Evolutionary conservation across 2,888 invertebrate genomes (phyloP).

Genomic region (Tinea trinotella): DNA sequence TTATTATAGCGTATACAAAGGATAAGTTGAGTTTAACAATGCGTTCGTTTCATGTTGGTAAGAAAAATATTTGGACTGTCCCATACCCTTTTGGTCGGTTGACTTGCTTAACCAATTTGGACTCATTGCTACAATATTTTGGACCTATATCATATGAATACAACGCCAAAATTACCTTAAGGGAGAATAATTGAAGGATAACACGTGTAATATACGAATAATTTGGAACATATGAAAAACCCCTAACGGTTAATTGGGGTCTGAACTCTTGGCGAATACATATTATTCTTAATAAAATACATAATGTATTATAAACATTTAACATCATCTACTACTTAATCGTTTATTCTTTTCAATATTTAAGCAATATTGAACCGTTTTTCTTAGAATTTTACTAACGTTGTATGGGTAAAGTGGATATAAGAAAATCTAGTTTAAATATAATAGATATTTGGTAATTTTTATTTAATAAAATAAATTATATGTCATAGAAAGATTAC

Average conservation of each 20-base stretch:
- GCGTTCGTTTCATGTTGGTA: background rate
- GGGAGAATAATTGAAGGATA: background rate
- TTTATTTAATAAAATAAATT: too few species aligned
- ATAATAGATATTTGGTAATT: too few species aligned
- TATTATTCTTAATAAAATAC: too few species aligned
- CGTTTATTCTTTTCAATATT: too few species aligned
- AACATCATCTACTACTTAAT: too few species aligned
- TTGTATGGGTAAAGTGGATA: too few species aligned
- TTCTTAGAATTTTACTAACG: too few species aligned
- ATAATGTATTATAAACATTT: too few species aligned
- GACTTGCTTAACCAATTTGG: conserved; percentile 9
- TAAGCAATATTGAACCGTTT: too few species aligned
- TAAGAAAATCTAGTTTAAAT: too few species aligned
- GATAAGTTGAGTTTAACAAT: background rate
- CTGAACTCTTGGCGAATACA: too few species aligned
- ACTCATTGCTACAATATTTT: background rate
- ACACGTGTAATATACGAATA: background rate
- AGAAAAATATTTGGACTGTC: background rate
- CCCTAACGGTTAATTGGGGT: background rate
- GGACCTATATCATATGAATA: background rate
- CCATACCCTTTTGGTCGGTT: conserved; percentile 5
- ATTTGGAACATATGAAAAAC: background rate
- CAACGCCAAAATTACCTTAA: background rate
- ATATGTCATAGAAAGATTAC: too few species aligned
- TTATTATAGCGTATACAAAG: background rate